Base-by-base conservation (phyloP, 2,888 invertebrate species). In the Epirrita christyi region DNA sequence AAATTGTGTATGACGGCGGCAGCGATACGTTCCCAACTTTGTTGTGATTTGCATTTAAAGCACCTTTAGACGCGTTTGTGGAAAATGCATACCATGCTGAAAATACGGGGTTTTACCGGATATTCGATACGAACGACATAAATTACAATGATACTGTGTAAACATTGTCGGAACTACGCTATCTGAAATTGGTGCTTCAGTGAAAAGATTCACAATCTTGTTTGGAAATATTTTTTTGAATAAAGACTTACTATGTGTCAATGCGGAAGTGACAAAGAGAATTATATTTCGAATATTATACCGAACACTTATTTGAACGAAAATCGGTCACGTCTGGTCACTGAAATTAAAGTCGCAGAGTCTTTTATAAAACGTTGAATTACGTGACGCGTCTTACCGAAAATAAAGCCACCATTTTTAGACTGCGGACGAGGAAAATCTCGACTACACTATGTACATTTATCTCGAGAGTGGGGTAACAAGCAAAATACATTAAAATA, bases 21-120 rank as follows among this genome's bases (percentile, higher is more conserved):
- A 71, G 67, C 68, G 76, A 78, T 73, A 76, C 66, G 68, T 63
- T 64, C 66, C 66, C 68, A 77, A 81, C 73, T 78, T 79, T 73
- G 72, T 67, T 71, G 66, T 71, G 73, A 86, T 86, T 86, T 86
- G 81, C 86, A 86, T 86, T 75, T 82, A 81, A 83, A 86, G 81
- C 76, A 78, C 80, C 72, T 78, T 79, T 78, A 76, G 73, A 70
- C 75, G 75, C 75, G 75, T 76, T 78, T 76, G 76, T 65, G 70
- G 53, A 61, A 60, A 62, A 63, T 62, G 63, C 66, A 67, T 66
- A 66, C 59, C 57, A 63, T 61, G 53, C 61, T 56, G 52, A 67
- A 65, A 64, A 63, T 55, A 58, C 29, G 53, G 45, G 54, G 42
- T 54, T 54, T 44, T 56, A 44, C 45, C 48, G 62, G 68, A 67